A percentile compares a stretch with the other conserved stretches of the same genome.
Conservation (phyloP, 2,888 invertebrate species). For the Rhagonycha fulva region DNA sequence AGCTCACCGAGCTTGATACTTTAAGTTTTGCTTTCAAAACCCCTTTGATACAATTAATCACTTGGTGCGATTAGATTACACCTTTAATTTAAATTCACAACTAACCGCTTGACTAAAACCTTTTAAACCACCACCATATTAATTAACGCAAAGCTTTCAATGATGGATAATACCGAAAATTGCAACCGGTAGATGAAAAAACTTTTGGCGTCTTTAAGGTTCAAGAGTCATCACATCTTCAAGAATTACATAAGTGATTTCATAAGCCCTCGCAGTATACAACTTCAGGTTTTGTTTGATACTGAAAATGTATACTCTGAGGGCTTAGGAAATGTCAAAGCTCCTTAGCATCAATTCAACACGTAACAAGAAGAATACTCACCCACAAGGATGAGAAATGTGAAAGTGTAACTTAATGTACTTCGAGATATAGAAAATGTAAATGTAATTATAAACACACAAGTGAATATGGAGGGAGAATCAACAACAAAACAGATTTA, state of each 20-base stretch:
- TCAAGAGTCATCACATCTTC: not conserved
- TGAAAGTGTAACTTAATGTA: not conserved
- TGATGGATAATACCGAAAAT: not conserved
- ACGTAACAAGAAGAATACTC: constrained; percentile 11
- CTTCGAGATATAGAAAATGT: not conserved
- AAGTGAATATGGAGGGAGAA: not conserved
- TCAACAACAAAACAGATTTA: not conserved
- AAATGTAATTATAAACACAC: not conserved
- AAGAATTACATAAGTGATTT: not conserved
- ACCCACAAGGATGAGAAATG: constrained; percentile 1
- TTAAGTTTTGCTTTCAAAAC: not conserved
- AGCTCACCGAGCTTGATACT: constrained; percentile 8
- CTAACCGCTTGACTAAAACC: not conserved
- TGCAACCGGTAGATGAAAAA: not conserved
- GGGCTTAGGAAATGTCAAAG: constrained; percentile 16
- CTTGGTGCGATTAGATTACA: constrained; percentile 1
- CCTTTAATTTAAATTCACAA: constrained; percentile 7
- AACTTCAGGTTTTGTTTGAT: constrained; percentile 20
- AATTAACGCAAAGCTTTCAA: not conserved
- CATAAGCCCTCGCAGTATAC: constrained; percentile 21
- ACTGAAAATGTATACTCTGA: constrained; percentile 25
- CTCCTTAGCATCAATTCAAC: constrained; percentile 5
- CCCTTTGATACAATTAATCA: not conserved
- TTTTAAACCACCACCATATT: not conserved
- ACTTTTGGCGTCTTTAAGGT: not conserved